Evolutionary conservation across 2,113 vertebrate species (phyloP), one percentile per base, ranked within the genome.

Genomic region (Pogona vitticeps): DNA sequence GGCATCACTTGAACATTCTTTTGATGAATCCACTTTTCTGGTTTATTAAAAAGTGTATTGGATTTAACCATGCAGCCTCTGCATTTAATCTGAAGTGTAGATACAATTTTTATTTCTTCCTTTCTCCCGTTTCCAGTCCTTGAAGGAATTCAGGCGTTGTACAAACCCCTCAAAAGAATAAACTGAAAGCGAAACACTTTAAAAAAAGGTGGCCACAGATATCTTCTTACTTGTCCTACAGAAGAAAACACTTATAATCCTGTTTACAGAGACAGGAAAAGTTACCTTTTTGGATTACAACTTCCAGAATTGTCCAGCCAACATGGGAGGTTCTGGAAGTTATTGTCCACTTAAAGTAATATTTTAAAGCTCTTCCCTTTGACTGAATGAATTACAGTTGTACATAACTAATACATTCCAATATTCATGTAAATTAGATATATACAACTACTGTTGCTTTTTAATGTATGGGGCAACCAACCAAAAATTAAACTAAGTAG

Each of bases 381-480:
- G 46, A 84, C 40, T 82, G 46, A 91, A 93, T 91, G 93, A 94
- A 92, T 92, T 93, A 93, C 89, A 93, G 91, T 93, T 87, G 85
- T 81, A 87, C 42, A 87, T 75, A 58, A 68, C 76, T 70, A 85
- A 78, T 52, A 67, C 88, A 95, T 79, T 79, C 73, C 61, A 80
- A 90, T 86, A 84, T 90, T 89, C 28, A 31, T 75, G 17, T 68
- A 85, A 75, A 86, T 91, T 33, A 88, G 91, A 92, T 90, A 91
- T 89, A 75, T 86, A 0, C 3, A 90, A 93, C 82, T 93, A 90
- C 76, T 90, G 82, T 88, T 92, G 83, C 92, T 93, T 90, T 82
- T 67, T 73, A 87, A 0, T 75, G 90, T 91, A 36, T 71, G 90
- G 71, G 91, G 87, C 88, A 46, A 52, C 56, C 59, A 80, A 28